These are phyloP conservation scores for Melanargia galathea DNA, from an alignment of 2,888 invertebrate genomes.

Conservation along the genomic window DNA sequence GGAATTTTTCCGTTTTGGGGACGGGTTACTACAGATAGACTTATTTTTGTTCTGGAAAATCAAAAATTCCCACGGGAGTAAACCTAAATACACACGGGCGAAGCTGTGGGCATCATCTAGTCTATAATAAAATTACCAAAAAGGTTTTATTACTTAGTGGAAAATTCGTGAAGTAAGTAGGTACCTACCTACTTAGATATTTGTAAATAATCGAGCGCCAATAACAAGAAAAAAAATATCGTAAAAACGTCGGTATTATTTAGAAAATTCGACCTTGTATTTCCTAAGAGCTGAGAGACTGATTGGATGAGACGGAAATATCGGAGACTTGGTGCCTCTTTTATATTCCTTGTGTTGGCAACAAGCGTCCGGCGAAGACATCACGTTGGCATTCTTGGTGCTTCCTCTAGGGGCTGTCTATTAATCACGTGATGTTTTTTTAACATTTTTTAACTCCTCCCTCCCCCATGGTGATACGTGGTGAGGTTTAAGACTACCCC, in stretches of 20 bases:
- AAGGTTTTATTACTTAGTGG: conserved; percentile 7
- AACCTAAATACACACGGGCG: too few relatives aligned
- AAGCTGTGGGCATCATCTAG: too few relatives aligned
- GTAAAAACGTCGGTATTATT: conserved; percentile 12
- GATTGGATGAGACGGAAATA: conserved; percentile 19
- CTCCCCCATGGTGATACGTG: too few relatives aligned
- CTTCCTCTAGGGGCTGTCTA: too few relatives aligned
- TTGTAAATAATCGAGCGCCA: conserved; percentile 14
- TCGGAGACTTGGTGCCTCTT: neutral
- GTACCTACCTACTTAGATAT: too few relatives aligned
- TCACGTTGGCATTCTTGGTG: neutral
- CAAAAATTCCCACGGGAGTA: too few relatives aligned
- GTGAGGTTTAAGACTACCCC: too few relatives aligned
- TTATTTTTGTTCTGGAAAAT: too few relatives aligned
- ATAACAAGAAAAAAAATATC: conserved; percentile 14
- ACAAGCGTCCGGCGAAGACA: neutral
- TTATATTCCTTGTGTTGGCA: conserved; percentile 9
- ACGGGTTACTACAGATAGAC: too few relatives aligned
- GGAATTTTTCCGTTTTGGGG: too few relatives aligned
- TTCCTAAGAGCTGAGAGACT: conserved; percentile 8
- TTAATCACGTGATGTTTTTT: too few relatives aligned
- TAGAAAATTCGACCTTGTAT: conserved; percentile 15
- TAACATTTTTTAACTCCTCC: too few relatives aligned
- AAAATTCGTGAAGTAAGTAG: conserved; percentile 6
- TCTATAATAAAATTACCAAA: neutral